Percentiles rank a stretch among this genome's conserved stretches.
phyloP scores from a whole-genome alignment of 2,113 vertebrate species.

The Epinephelus lanceolatus region DNA sequence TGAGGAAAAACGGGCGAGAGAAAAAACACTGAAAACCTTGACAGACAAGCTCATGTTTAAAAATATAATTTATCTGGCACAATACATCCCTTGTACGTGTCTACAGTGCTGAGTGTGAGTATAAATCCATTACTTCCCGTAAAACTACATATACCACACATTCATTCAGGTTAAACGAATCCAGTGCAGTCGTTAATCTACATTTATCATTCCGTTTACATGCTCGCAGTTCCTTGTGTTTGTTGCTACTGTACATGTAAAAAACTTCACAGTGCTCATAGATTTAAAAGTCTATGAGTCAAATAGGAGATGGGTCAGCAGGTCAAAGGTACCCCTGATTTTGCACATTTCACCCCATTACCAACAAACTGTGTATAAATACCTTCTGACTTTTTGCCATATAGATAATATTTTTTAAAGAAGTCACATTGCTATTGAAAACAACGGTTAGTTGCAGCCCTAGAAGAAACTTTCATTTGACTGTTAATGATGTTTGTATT shows the following conservation, averaged over 20 bases:
- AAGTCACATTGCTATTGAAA: background rate
- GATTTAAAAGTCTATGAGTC: constrained; percentile 50
- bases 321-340: constrained; percentile 31
- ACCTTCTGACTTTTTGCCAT: background rate
- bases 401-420: background rate
- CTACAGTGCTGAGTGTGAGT: background rate
- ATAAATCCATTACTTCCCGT: background rate
- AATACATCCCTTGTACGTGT: background rate
- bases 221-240: constrained; percentile 24
- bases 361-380: constrained; percentile 17
- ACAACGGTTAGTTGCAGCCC: too few species aligned
- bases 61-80: background rate
- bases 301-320: constrained; percentile 26
- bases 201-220: constrained; percentile 37
- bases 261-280: constrained; percentile 45
- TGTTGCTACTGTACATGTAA: constrained; percentile 29
- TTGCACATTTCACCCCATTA: constrained; percentile 44
- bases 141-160: background rate
- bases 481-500: background rate
- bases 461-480: background rate
- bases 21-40: constrained; percentile 6
- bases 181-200: constrained; percentile 3
- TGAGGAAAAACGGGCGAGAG: constrained; percentile 59
- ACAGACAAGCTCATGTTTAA: background rate
- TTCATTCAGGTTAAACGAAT: background rate